A percentile compares a stretch with the other conserved stretches of the same genome.
phyloP scores from a whole-genome alignment of 2,888 invertebrate species.

The Arge pagana region DNA sequence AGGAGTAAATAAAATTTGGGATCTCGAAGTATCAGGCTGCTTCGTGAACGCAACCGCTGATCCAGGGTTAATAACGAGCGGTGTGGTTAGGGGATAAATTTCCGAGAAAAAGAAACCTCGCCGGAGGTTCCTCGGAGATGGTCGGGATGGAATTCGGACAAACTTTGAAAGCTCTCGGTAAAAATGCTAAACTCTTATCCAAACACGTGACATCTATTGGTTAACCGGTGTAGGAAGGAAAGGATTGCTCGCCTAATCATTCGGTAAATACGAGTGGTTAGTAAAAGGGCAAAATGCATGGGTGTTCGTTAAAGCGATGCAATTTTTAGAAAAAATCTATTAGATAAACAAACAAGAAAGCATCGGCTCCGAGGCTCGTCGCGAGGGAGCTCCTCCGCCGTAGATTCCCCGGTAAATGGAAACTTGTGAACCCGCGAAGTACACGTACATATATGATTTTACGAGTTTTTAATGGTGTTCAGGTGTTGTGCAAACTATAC shows the following conservation, averaged over 20 bases:
- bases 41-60: too few relatives aligned
- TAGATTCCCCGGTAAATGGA: background rate
- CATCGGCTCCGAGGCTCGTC: too few relatives aligned
- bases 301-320: slow-evolving; percentile 20
- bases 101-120: slow-evolving; percentile 15
- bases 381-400: background rate
- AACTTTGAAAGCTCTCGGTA: slow-evolving; percentile 36
- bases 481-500: slow-evolving; percentile 6
- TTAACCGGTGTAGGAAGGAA: slow-evolving; percentile 38
- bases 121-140: slow-evolving; percentile 23
- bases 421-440: slow-evolving; percentile 18
- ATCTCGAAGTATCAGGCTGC: too few relatives aligned
- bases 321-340: slow-evolving; percentile 25
- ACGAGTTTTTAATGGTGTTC: slow-evolving; percentile 15
- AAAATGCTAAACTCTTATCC: slow-evolving; percentile 41
- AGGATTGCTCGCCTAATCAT: slow-evolving; percentile 11
- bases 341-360: slow-evolving; percentile 20
- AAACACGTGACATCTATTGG: slow-evolving; percentile 46
- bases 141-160: too few relatives aligned
- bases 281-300: slow-evolving; percentile 25
- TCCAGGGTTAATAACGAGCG: too few relatives aligned
- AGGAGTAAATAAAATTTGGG: too few relatives aligned
- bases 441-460: slow-evolving; percentile 5
- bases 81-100: background rate
- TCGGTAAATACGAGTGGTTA: slow-evolving; percentile 8